Conservation (phyloP, 2,888 invertebrate species). For the Dicyrtomina minuta region DNA sequence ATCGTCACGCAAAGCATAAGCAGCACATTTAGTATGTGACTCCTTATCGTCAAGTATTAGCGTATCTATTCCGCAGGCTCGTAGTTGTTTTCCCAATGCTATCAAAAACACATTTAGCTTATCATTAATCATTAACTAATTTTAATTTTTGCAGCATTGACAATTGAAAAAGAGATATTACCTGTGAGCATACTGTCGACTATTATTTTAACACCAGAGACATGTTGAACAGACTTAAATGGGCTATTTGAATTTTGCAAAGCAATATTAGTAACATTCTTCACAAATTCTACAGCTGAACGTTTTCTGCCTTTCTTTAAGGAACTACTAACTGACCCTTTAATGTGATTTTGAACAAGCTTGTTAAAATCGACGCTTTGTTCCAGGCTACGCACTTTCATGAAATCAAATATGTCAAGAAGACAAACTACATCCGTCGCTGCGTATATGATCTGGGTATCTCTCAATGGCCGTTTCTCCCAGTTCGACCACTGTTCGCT, state of each 20-base stretch:
- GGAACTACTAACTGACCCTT: no score
- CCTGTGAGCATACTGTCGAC: slow-evolving; percentile 21
- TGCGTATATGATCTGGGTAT: slow-evolving; percentile 78
- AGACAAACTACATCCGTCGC: slow-evolving; percentile 87
- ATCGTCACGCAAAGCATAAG: slow-evolving; percentile 60
- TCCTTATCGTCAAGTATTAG: slow-evolving; percentile 60
- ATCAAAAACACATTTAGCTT: no score
- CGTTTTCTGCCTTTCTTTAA: background rate
- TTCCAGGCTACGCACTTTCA: slow-evolving; percentile 57
- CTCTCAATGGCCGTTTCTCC: slow-evolving; percentile 78
- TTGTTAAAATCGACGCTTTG: slow-evolving; percentile 16
- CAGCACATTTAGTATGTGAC: slow-evolving; percentile 61
- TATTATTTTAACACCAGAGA: no score
- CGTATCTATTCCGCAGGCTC: slow-evolving; percentile 65
- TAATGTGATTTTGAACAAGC: background rate
- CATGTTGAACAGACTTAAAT: slow-evolving; percentile 5
- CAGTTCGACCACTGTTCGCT: slow-evolving; percentile 90
- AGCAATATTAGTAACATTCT: slow-evolving; percentile 15
- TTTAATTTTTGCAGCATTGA: background rate
- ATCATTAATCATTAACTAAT: no score
- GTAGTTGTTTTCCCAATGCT: slow-evolving; percentile 64
- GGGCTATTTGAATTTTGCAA: slow-evolving; percentile 8
- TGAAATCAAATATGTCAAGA: slow-evolving; percentile 72
- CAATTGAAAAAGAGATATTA: no score
- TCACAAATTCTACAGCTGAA: background rate